These are phyloP conservation scores for Euphysa ruthae DNA, from an alignment of 30 jellyfish, hydroid and myxozoan species.

Conservation along the genomic window DNA sequence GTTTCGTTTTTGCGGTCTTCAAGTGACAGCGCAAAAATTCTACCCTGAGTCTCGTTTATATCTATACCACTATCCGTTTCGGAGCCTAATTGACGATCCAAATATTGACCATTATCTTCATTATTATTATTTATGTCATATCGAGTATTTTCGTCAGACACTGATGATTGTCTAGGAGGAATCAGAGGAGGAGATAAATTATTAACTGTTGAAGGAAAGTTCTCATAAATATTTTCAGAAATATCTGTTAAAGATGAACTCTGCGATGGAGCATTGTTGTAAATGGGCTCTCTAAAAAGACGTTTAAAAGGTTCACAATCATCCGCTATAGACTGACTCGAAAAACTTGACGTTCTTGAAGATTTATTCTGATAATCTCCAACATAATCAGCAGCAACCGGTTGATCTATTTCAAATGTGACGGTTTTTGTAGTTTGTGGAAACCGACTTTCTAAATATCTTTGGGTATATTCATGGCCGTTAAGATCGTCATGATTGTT, in stretches of 20 bases:
- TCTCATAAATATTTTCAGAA: not conserved
- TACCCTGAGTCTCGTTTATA: conserved; percentile 27
- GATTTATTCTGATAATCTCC: not conserved
- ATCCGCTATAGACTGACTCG: not conserved
- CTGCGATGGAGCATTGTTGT: conserved; percentile 2
- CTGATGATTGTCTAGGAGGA: conserved; percentile 31
- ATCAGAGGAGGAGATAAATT: conserved; percentile 8
- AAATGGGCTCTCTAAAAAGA: not conserved
- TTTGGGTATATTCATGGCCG: conserved; percentile 4
- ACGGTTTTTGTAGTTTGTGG: conserved; percentile 16
- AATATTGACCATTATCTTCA: not conserved
- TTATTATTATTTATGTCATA: not conserved
- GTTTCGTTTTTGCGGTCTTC: conserved; percentile 1
- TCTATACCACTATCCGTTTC: conserved; percentile 44
- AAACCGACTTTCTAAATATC: conserved; percentile 17
- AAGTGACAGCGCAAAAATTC: conserved; percentile 20
- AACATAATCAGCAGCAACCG: conserved; percentile 4
- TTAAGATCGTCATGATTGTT: not conserved
- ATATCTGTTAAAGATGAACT: not conserved
- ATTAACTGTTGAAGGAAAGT: not conserved
- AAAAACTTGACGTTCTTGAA: not conserved
- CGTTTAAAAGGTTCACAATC: no score
- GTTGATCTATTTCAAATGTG: conserved; percentile 4
- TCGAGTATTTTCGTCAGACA: not conserved
- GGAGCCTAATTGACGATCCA: conserved; percentile 6